These are phyloP conservation scores for Otus sunia DNA, from an alignment of 2,113 vertebrate genomes.

Conservation along the genomic window DNA sequence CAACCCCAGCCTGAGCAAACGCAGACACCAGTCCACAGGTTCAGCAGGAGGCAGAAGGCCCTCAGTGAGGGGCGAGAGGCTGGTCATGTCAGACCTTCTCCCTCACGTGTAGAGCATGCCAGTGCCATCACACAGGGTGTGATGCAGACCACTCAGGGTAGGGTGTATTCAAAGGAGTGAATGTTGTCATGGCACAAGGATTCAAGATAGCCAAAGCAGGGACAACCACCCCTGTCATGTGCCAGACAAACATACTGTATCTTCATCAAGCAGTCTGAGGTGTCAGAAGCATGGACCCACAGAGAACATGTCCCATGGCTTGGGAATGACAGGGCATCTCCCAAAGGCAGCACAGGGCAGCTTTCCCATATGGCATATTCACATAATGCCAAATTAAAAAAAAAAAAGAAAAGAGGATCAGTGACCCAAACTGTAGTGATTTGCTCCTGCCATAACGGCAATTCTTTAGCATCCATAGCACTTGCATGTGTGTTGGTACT, in stretches of 20 bases:
- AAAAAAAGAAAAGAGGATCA: neutral
- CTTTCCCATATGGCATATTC: neutral
- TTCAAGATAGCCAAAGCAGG: neutral
- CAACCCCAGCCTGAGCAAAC: neutral
- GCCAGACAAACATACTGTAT: neutral
- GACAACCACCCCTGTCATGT: neutral
- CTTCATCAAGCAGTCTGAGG: neutral
- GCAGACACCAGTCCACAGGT: neutral
- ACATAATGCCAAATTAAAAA: neutral
- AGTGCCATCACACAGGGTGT: neutral
- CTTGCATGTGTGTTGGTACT: neutral
- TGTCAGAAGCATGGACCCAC: neutral
- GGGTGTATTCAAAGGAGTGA: neutral
- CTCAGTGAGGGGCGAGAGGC: neutral
- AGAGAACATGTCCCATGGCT: neutral
- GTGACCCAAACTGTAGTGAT: neutral
- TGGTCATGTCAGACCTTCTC: rapidly evolving
- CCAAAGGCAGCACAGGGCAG: neutral
- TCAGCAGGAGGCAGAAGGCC: neutral
- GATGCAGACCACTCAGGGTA: neutral
- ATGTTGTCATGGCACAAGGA: neutral
- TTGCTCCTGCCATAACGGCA: neutral
- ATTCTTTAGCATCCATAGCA: neutral
- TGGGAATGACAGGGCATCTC: neutral
- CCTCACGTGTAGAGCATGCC: rapidly evolving